Evolutionary conservation across 92 coral and sea anemone species (phyloP), one percentile per base, ranked within the genome.

Genomic region (Phenganax stokvisi): DNA sequence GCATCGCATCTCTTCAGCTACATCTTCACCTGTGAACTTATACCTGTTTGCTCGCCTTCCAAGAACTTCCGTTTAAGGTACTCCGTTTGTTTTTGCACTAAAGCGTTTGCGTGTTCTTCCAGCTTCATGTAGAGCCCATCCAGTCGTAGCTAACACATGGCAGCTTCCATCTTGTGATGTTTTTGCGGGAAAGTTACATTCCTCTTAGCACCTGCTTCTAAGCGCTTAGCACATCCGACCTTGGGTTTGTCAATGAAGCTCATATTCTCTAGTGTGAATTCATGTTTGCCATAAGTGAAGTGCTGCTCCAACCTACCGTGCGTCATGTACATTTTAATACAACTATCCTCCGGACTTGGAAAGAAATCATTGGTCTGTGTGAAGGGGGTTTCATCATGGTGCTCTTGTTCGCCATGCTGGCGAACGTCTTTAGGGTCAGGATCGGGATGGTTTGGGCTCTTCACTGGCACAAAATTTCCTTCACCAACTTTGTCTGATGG

Each of bases 331-430:
- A 81, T 56, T 61, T 58, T 85, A 11, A 53, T 37, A 73, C 89
- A 82, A 51, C 86, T 78, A 6, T 86, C 85, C 77, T 81, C 83
- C 37, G 89, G 76, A 70, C 89, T 74, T 47, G 77, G 51, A 82
- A 81, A 59, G 57, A 86, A 44, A 79, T 10, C 44, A 5, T 67
- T 67, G 10, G 25, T 20, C 25, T 81, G 52, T 51, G 64, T 78
- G 44, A 28, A 53, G 57, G 65, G 20, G 57, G 75, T 54, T 51
- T 47, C 80, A 7, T 29, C 80, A 51, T 81, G 80, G 20, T 67
- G 81, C 12, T 56, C 62, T 27, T 57, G 57, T 51, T 47, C 73
- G 52, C 7, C 53, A 29, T 25, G 61, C 59, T 56, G 29, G n/a
- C 58, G 56, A 79, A 54, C 77, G 57, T 62, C n/a, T 72, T 56